Evolutionary conservation across 2,888 invertebrate species (phyloP).

Genomic region (Drosophila lacicola): DNA sequence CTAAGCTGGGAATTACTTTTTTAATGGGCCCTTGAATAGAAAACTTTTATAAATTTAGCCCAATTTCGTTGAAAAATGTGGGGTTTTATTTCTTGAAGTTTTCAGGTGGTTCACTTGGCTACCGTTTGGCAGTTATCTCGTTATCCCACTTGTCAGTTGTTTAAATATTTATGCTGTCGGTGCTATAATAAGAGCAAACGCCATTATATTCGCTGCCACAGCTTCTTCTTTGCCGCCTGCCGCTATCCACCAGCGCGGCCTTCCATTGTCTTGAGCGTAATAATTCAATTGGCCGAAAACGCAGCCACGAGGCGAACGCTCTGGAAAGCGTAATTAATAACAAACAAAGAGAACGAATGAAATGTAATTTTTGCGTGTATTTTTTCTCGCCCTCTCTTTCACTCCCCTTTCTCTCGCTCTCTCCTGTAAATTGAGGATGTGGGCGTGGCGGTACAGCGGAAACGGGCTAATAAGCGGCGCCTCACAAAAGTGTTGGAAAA

Average conservation of each 20-base stretch:
- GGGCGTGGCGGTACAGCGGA: conserved; percentile 67
- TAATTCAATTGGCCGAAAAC: conserved; percentile 73
- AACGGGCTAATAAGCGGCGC: conserved; percentile 77
- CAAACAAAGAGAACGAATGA: conserved; percentile 62
- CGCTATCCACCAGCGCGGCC: conserved; percentile 16
- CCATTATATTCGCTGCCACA: conserved; percentile 53
- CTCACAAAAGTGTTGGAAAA: conserved; percentile 62
- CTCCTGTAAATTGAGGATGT: conserved; percentile 68
- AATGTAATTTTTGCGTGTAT: conserved; percentile 60
- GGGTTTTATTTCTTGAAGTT: conserved; percentile 4
- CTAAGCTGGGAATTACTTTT: conserved; percentile 15
- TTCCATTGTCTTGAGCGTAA: conserved; percentile 63
- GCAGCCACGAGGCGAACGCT: conserved; percentile 52
- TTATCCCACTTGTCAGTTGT: conserved; percentile 70
- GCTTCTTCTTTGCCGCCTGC: conserved; percentile 7
- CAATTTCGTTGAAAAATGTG: conserved; percentile 55
- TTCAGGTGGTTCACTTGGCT: conserved; percentile 18
- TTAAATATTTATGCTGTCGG: conserved; percentile 75
- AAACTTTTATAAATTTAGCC: conserved; percentile 61
- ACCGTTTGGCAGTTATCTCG: conserved; percentile 55
- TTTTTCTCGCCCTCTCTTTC: background rate
- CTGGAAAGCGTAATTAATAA: conserved; percentile 72
- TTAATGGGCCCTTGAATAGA: conserved; percentile 17
- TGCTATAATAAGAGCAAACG: conserved; percentile 73
- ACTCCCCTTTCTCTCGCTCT: background rate